phyloP scores from a whole-genome alignment of 2,888 invertebrate species.

The Sphaerophoria rueppellii region DNA sequence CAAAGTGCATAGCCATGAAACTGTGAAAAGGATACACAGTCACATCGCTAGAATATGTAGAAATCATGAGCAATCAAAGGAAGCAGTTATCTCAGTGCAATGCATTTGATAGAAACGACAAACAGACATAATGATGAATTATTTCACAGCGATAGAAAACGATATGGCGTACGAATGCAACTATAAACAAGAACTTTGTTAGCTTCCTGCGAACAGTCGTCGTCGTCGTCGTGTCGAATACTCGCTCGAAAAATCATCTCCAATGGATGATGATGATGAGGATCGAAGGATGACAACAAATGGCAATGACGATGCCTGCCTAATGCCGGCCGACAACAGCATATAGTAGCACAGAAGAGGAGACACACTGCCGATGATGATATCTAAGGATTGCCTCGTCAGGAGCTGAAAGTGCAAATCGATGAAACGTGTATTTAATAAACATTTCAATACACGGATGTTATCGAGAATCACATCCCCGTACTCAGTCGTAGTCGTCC shows the following conservation, averaged over 20 bases:
- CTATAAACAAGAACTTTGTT: slow-evolving; percentile 12
- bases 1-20: no score
- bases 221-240: neutral
- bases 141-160: slow-evolving; percentile 55
- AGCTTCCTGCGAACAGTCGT: neutral
- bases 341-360: slow-evolving; percentile 4
- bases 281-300: neutral
- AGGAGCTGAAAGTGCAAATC: slow-evolving; percentile 60
- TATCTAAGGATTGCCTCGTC: slow-evolving; percentile 52
- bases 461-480: slow-evolving; percentile 36
- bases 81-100: slow-evolving; percentile 55
- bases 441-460: slow-evolving; percentile 61
- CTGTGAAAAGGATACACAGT: neutral
- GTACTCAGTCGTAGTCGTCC: neutral
- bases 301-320: slow-evolving; percentile 13
- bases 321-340: slow-evolving; percentile 18
- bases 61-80: slow-evolving; percentile 65
- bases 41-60: slow-evolving; percentile 24
- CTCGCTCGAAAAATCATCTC: slow-evolving; percentile 7
- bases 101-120: slow-evolving; percentile 56
- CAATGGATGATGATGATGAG: slow-evolving; percentile 20
- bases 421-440: slow-evolving; percentile 70
- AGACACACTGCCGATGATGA: slow-evolving; percentile 6
- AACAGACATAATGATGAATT: slow-evolving; percentile 70
- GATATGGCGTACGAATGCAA: slow-evolving; percentile 13